phyloP scores from a whole-genome alignment of 64 coral and sea anemone genomes.

The Trachythela sp. region DNA sequence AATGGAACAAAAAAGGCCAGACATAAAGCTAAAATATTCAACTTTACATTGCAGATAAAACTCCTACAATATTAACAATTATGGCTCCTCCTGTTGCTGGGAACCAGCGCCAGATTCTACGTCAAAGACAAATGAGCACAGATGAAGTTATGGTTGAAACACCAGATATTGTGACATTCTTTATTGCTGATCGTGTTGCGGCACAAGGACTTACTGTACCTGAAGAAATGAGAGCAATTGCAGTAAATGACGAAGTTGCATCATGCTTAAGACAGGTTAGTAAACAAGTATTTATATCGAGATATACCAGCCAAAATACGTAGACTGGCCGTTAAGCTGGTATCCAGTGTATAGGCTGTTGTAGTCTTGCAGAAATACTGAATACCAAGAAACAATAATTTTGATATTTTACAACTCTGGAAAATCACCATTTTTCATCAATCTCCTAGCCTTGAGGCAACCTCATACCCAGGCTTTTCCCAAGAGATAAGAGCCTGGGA shows the following conservation, averaged over 20 bases:
- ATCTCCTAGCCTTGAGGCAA: no score
- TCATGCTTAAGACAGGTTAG: conserved; percentile 64
- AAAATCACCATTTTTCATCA: no score
- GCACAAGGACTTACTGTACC: neutral
- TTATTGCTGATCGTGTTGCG: neutral
- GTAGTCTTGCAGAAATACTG: no score
- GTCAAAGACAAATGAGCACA: neutral
- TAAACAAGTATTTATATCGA: neutral
- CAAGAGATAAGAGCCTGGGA: no score
- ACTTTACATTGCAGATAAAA: no score
- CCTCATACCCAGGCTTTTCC: no score
- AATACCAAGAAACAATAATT: no score
- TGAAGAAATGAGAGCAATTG: neutral
- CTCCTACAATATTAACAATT: neutral
- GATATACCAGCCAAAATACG: neutral
- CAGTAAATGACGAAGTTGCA: conserved; percentile 55
- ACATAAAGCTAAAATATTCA: no score
- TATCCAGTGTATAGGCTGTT: no score
- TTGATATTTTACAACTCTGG: no score
- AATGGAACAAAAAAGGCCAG: no score
- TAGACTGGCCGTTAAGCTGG: no score
- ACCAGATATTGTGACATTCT: conserved; percentile 23
- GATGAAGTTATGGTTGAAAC: conserved; percentile 23
- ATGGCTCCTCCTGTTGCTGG: conserved; percentile 4
- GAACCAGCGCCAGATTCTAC: neutral